Evolutionary conservation across 2,113 vertebrate genomes (phyloP).

Genomic region (Brachypodius melanocephalos): DNA sequence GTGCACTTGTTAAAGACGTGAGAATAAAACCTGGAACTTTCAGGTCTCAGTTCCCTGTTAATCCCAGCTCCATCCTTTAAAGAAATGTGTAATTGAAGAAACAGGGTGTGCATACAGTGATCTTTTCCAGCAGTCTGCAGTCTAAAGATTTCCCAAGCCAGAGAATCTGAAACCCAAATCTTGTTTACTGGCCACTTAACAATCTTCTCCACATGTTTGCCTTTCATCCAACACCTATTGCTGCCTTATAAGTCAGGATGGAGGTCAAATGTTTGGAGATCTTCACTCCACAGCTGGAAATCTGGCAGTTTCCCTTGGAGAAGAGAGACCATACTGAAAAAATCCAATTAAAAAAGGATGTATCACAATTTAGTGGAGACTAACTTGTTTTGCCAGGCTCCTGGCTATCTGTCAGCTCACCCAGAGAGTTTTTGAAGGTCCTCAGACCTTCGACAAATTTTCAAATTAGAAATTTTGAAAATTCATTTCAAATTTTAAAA

Average conservation of each 20-base stretch:
- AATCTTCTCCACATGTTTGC: background rate
- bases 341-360: background rate
- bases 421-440: background rate
- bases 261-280: background rate
- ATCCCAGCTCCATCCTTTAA: background rate
- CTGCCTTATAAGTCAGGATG: background rate
- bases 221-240: background rate
- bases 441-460: background rate
- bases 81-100: conserved; percentile 19
- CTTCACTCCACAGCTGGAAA: background rate
- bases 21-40: background rate
- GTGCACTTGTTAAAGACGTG: background rate
- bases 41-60: background rate
- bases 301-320: background rate
- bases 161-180: background rate
- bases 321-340: background rate
- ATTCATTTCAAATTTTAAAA: background rate
- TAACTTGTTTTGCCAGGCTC: background rate
- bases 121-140: background rate
- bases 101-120: background rate
- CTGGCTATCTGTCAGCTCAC: background rate
- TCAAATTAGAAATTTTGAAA: background rate
- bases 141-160: background rate
- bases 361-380: background rate
- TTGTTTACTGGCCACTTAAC: background rate